These are phyloP conservation scores for Oreotrochilus melanogaster DNA, from an alignment of 2,113 vertebrate genomes.

Conservation along the genomic window DNA sequence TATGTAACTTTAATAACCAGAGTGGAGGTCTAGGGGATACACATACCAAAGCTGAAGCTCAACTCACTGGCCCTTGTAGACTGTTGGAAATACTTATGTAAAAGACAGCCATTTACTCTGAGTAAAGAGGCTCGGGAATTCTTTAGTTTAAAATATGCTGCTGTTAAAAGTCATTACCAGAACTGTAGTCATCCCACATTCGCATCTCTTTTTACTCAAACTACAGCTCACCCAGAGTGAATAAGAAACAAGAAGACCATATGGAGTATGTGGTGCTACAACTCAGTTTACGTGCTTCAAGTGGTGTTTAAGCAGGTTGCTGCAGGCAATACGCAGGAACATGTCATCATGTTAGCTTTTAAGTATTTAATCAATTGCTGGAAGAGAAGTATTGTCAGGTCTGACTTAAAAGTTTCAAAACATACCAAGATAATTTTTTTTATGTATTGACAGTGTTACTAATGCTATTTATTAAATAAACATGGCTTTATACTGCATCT, in stretches of 20 bases:
- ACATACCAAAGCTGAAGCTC: background rate
- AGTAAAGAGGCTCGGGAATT: background rate
- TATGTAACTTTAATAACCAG: background rate
- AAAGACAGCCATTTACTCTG: background rate
- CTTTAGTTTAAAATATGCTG: background rate
- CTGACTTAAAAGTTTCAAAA: constrained; percentile 28
- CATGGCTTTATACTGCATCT: background rate
- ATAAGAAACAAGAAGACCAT: constrained; percentile 38
- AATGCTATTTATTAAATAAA: background rate
- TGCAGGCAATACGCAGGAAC: constrained; percentile 47
- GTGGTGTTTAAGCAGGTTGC: constrained; percentile 54
- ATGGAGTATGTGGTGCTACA: constrained; percentile 49
- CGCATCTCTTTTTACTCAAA: background rate
- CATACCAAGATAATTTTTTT: background rate
- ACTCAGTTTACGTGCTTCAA: constrained; percentile 2
- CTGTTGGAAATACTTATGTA: background rate
- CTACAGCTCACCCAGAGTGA: constrained; percentile 33
- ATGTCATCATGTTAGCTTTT: constrained; percentile 37
- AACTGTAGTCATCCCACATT: background rate
- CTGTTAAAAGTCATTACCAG: background rate
- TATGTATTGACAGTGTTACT: background rate
- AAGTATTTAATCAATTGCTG: constrained; percentile 67
- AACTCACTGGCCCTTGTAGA: background rate
- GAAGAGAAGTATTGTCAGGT: constrained; percentile 41
- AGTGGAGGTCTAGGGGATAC: background rate